Evolutionary conservation across 53 echinoderm and acorn worm genomes (phyloP).

Genomic region (Antedon mediterranea): DNA sequence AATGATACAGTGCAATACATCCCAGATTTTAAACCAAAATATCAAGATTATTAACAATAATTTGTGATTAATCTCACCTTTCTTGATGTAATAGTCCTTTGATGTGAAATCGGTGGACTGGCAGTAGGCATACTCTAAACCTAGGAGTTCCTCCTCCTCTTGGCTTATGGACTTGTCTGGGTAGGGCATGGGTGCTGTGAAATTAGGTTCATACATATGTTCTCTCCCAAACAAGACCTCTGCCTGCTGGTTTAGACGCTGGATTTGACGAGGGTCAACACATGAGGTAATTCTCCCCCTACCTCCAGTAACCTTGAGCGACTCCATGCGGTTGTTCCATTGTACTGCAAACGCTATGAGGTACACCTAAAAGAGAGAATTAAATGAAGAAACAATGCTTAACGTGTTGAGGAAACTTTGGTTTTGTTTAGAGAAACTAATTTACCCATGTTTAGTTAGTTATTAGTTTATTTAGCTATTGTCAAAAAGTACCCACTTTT

Average conservation of each 20-base stretch:
- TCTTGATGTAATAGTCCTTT: slow-evolving; percentile 11
- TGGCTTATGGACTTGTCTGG: slow-evolving; percentile 2
- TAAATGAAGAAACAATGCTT: neutral
- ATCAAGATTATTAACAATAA: too few relatives aligned
- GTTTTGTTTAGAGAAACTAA: neutral
- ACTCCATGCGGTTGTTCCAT: slow-evolving; percentile 9
- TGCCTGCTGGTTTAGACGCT: slow-evolving; percentile 6
- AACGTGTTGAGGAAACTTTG: neutral
- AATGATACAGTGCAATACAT: too few relatives aligned
- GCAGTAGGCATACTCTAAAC: slow-evolving; percentile 6
- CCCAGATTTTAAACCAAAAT: too few relatives aligned
- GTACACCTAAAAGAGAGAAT: neutral
- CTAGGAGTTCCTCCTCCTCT: slow-evolving; percentile 10
- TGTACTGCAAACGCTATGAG: slow-evolving; percentile 8
- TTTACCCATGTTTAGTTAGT: neutral
- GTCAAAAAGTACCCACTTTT: too few relatives aligned
- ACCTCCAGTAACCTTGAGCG: neutral
- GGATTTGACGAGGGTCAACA: neutral
- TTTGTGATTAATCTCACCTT: slow-evolving; percentile 5
- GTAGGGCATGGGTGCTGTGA: neutral
- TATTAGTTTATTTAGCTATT: too few relatives aligned
- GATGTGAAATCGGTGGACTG: slow-evolving; percentile 17
- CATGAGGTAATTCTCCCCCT: neutral
- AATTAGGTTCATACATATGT: slow-evolving; percentile 6
- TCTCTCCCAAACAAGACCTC: slow-evolving; percentile 11